Evolutionary conservation across 2,113 vertebrate species (phyloP).

Genomic region (Centropus unirufus): DNA sequence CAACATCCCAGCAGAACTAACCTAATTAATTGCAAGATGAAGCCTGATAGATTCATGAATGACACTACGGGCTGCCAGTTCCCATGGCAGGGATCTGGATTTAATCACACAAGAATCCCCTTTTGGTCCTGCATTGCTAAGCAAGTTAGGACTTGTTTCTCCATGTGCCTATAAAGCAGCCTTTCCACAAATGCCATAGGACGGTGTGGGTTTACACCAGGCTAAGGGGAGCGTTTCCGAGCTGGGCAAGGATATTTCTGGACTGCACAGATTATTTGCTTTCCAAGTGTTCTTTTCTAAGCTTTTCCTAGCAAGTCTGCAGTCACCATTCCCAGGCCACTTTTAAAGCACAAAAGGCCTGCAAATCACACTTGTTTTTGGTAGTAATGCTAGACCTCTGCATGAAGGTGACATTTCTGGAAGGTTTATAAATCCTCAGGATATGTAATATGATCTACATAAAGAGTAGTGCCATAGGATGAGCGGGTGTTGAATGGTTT

Average conservation of each 20-base stretch:
- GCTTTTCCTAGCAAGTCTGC: background rate
- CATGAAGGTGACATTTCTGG: background rate
- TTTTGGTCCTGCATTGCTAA: background rate
- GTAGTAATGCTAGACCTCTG: background rate
- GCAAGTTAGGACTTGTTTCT: background rate
- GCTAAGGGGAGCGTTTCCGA: background rate
- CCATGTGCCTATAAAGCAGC: background rate
- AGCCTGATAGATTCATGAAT: background rate
- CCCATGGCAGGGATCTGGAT: background rate
- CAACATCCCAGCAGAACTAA: conserved; percentile 1
- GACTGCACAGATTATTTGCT: background rate
- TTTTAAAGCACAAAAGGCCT: background rate
- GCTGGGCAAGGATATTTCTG: background rate
- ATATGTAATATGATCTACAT: background rate
- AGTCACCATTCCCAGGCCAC: background rate
- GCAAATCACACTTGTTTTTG: background rate
- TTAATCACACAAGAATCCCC: background rate
- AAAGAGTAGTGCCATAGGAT: background rate
- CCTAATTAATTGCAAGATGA: conserved; percentile 33
- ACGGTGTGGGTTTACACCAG: background rate
- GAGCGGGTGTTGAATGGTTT: background rate
- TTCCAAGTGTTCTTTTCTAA: background rate
- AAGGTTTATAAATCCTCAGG: background rate
- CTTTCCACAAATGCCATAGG: background rate
- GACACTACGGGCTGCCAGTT: background rate